These are phyloP conservation scores for Amblyjoppa proteus DNA, from an alignment of 2,888 invertebrate genomes.

Conservation along the genomic window DNA sequence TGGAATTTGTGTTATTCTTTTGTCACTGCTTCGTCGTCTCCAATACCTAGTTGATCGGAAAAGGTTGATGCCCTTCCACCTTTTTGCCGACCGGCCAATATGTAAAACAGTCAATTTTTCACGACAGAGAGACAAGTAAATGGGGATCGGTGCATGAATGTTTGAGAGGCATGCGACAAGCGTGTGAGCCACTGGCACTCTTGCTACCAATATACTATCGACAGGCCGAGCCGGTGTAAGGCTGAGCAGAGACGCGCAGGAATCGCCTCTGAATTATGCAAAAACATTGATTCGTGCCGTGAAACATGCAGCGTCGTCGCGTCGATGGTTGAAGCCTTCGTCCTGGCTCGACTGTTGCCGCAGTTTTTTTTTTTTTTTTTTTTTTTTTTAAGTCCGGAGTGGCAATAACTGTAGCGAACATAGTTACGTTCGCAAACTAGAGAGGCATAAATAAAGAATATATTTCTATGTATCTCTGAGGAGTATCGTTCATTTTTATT, in stretches of 20 bases:
- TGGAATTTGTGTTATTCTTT: not conserved
- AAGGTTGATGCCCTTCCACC: conserved; percentile 13
- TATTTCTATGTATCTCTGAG: not conserved
- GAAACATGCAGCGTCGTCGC: conserved; percentile 68
- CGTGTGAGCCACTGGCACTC: conserved; percentile 18
- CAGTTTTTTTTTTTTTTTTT: conserved; percentile 53
- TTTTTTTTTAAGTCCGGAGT: conserved; percentile 54
- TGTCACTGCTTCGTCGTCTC: not conserved
- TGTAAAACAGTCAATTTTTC: conserved; percentile 6
- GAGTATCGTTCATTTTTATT: not conserved
- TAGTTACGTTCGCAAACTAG: conserved; percentile 16
- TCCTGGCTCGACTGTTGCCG: conserved; percentile 14
- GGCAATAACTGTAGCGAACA: conserved; percentile 63
- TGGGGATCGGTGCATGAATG: conserved; percentile 46
- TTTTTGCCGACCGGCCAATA: not conserved
- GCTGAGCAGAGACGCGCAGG: conserved; percentile 35
- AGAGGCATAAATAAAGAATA: not conserved
- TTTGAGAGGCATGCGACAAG: conserved; percentile 50
- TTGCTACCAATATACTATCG: not conserved
- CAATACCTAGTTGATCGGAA: not conserved
- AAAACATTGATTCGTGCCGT: conserved; percentile 78
- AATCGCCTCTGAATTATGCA: conserved; percentile 78
- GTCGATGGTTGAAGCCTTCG: conserved; percentile 22
- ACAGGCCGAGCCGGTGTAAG: not conserved
- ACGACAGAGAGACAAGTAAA: conserved; percentile 11